A percentile compares a stretch with the other conserved stretches of the same genome.
Conservation (phyloP, 2,113 vertebrate species). For the Sinocyclocheilus rhinocerous region DNA sequence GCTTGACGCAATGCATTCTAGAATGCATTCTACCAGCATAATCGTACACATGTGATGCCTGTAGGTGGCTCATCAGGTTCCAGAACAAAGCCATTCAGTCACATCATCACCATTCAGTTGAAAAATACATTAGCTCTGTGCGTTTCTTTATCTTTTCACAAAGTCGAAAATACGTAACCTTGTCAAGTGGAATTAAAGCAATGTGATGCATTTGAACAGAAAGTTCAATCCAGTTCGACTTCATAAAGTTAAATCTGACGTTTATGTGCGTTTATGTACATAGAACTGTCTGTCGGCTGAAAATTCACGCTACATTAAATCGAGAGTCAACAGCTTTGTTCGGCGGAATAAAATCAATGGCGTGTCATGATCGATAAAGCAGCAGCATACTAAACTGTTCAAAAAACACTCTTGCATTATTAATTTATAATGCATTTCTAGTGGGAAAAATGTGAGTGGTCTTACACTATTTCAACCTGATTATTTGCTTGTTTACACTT, state of each 20-base stretch:
- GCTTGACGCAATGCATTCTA: not conserved
- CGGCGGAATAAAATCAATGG: not conserved
- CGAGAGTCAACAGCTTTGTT: not conserved
- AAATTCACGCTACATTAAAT: not conserved
- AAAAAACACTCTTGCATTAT: not conserved
- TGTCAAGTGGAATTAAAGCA: not conserved
- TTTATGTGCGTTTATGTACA: not conserved
- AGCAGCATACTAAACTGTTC: not conserved
- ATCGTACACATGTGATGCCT: not conserved
- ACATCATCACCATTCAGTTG: not conserved
- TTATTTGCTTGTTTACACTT: constrained; percentile 22
- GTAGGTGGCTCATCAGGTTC: not conserved
- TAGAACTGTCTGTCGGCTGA: not conserved
- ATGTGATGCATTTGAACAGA: not conserved
- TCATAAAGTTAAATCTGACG: not conserved
- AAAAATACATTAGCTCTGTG: not conserved
- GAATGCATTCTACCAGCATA: not conserved
- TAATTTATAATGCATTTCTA: constrained; percentile 4
- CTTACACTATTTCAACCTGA: constrained; percentile 6
- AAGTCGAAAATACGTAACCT: not conserved
- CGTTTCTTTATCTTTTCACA: not conserved
- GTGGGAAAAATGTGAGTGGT: constrained; percentile 16
- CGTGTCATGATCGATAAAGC: not conserved
- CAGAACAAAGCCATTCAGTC: not conserved
- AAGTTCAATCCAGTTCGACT: not conserved